A percentile compares a stretch with the other conserved stretches of the same genome.
phyloP scores from a whole-genome alignment of 2,113 vertebrate species.

The Oostethus manadensis region DNA sequence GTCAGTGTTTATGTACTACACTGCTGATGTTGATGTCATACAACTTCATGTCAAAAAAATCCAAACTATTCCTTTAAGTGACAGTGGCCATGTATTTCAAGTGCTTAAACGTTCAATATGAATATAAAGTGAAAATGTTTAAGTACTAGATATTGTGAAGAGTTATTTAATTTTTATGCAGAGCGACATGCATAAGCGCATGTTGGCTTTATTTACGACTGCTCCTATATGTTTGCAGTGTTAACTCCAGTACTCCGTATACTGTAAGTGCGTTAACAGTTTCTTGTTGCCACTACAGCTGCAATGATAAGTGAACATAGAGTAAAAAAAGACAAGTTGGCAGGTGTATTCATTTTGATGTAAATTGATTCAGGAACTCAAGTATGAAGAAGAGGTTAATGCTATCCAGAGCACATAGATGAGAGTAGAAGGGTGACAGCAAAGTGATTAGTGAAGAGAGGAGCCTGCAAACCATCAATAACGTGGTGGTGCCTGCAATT shows the following conservation, averaged over 20 bases:
- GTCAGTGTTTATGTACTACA: too few relatives aligned
- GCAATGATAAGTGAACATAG: neutral
- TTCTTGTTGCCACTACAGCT: neutral
- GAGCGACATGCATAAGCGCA: too few relatives aligned
- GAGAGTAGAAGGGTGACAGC: conserved; percentile 27
- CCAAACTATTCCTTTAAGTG: too few relatives aligned
- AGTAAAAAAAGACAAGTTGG: conserved; percentile 4
- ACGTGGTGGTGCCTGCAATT: conserved; percentile 13
- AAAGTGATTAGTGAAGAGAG: conserved; percentile 26
- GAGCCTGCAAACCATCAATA: conserved; percentile 38
- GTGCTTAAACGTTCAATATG: too few relatives aligned
- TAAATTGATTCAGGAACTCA: conserved; percentile 2
- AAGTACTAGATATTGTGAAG: too few relatives aligned
- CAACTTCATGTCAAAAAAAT: too few relatives aligned
- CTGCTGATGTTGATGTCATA: too few relatives aligned
- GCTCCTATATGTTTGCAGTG: neutral
- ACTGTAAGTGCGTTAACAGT: neutral
- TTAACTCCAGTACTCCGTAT: neutral
- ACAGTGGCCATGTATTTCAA: too few relatives aligned
- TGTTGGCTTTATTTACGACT: too few relatives aligned
- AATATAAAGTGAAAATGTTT: too few relatives aligned
- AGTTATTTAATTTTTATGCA: too few relatives aligned
- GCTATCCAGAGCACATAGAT: neutral
- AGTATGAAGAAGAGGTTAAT: conserved; percentile 13
- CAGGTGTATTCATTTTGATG: conserved; percentile 8